Evolutionary conservation across 2,113 vertebrate genomes (phyloP), one percentile per base, ranked within the genome.

Genomic region (Theropithecus gelada): DNA sequence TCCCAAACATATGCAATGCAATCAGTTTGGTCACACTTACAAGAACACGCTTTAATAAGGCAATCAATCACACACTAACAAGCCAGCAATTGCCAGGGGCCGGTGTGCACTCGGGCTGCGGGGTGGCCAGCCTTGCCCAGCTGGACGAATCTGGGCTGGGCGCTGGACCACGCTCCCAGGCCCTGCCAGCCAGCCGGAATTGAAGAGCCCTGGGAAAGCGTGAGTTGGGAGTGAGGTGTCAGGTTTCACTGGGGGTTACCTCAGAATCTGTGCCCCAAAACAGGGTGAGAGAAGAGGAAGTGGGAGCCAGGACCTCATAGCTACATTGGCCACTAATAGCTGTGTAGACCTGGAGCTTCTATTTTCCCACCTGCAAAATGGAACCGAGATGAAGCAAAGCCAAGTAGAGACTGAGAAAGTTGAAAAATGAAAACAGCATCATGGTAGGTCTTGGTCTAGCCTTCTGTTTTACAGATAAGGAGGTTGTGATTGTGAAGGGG

Each of bases 11-110:
- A 99, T 99, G 99, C 99, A 99, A 99, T 99, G 99, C 99, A 99
- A 99, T 99, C 99, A 99, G 99, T 99, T 99, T 98, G 99, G 99
- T 99, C 99, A 99, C 99, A 99, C 99, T 99, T 99, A 99, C 99
- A 99, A 99, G 99, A 99, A 99, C 99, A 99, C 98, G 99, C 99
- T 99, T 99, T 99, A 99, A 99, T 99, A 99, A 99, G 99, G 99
- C 99, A 99, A 99, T 99, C 99, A 99, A 99, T 99, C 99, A 99
- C 98, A 98, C 48, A 72, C 98, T 99, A 99, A 99, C 99, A 99
- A 99, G 98, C 98, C 68, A 38, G 97, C 83, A 97, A 98, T 96
- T 82, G 98, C 97, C 88, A 61, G 59, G n/a, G 43, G 57, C 90
- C 81, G 85, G 97, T 93, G 66, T 78, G 27, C 97, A 98, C 96